Evolutionary conservation across 1,140 invertebrate genomes (phyloP).

Genomic region (Cydia pomonella): DNA sequence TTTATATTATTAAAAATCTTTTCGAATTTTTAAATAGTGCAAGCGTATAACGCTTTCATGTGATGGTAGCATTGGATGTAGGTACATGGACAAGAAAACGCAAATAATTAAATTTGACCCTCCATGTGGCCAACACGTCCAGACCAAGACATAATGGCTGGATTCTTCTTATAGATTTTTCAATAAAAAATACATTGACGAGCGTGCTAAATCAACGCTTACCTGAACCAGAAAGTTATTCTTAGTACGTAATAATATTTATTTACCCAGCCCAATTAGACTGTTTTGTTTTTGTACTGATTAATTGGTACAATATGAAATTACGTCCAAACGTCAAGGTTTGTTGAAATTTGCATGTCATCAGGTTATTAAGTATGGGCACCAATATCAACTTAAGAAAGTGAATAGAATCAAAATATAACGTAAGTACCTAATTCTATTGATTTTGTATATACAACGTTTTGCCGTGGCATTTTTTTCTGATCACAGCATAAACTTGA

Average conservation of each 20-base stretch:
- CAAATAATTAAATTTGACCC: not conserved
- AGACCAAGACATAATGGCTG: not conserved
- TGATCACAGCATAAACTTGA: not conserved
- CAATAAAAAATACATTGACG: not conserved
- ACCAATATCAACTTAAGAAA: not conserved
- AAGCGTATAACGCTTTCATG: not conserved
- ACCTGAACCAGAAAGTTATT: not conserved
- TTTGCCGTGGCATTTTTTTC: not conserved
- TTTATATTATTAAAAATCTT: not conserved
- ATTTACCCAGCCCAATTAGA: not conserved
- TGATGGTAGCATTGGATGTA: not conserved
- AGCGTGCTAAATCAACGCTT: too few relatives aligned
- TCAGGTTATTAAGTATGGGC: not conserved
- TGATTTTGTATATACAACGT: not conserved
- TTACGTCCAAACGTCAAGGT: not conserved
- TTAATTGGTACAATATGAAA: not conserved
- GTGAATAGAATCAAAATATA: not conserved
- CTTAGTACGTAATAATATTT: not conserved
- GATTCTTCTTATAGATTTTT: not conserved
- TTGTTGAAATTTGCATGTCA: constrained; percentile 15
- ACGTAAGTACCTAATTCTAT: not conserved
- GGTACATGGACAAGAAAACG: not conserved
- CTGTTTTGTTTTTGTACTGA: constrained; percentile 2
- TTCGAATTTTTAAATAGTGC: not conserved
- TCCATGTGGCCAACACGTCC: not conserved